Percentiles rank a stretch among this genome's conserved stretches.
Conservation (phyloP, 2,888 invertebrate genomes). For the Sphaeridia pumilis region DNA sequence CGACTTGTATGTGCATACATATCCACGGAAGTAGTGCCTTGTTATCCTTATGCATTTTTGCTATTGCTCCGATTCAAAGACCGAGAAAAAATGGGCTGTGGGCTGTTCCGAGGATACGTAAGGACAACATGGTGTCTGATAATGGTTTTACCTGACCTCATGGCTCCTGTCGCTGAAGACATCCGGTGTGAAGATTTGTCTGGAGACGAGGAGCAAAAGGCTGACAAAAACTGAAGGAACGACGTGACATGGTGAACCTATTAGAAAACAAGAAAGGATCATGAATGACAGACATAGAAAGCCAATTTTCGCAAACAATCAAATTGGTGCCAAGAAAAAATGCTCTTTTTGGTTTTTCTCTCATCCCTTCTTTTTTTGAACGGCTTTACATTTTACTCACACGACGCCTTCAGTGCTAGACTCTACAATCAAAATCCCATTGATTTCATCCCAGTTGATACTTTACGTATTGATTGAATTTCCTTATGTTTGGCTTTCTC, state of each 20-base stretch:
- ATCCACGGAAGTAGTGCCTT: no score
- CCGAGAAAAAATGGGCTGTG: no score
- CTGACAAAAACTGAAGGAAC: background rate
- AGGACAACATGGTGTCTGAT: no score
- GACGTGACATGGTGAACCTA: slow-evolving; percentile 11
- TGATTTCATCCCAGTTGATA: slow-evolving; percentile 9
- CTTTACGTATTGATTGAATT: slow-evolving; percentile 13
- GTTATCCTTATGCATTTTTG: no score
- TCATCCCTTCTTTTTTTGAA: background rate
- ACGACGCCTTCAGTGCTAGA: no score
- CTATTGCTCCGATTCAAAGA: no score
- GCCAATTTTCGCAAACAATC: slow-evolving; percentile 15
- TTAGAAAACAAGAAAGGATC: slow-evolving; percentile 5
- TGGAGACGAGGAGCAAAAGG: background rate
- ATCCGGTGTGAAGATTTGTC: no score
- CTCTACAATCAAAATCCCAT: slow-evolving; percentile 11
- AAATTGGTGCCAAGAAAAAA: slow-evolving; percentile 6
- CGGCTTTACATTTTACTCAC: background rate
- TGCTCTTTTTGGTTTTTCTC: no score
- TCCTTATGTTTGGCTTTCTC: slow-evolving; percentile 6
- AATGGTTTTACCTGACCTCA: background rate
- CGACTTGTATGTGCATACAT: no score
- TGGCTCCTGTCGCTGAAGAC: no score
- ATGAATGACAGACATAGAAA: slow-evolving; percentile 4
- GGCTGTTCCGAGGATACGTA: no score